Evolutionary conservation across 2,888 invertebrate genomes (phyloP).

Genomic region (Sialis fuliginosa): DNA sequence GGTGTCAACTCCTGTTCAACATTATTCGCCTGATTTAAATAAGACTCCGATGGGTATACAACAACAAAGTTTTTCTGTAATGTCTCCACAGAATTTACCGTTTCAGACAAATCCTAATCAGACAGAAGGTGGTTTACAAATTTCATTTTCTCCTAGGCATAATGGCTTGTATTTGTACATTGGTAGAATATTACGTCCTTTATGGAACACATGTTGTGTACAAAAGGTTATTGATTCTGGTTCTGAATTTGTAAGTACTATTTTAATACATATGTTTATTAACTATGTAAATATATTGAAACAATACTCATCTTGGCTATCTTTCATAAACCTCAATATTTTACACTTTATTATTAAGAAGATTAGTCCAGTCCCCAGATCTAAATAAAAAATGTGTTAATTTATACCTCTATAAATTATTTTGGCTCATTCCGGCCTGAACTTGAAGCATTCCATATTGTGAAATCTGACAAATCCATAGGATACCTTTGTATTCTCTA

Average conservation of each 20-base stretch:
- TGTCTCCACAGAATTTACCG: background rate
- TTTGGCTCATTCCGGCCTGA: too few relatives aligned
- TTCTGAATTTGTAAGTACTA: constrained; percentile 38
- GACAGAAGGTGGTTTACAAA: constrained; percentile 6
- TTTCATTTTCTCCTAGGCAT: constrained; percentile 65
- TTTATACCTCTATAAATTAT: too few relatives aligned
- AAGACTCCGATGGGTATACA: constrained; percentile 3
- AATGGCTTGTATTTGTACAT: constrained; percentile 87
- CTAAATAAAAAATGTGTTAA: too few relatives aligned
- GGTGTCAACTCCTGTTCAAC: constrained; percentile 10
- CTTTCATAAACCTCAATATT: too few relatives aligned
- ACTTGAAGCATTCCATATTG: too few relatives aligned
- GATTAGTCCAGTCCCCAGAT: too few relatives aligned
- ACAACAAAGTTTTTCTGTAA: constrained; percentile 4
- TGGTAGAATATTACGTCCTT: constrained; percentile 67
- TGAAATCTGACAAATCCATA: too few relatives aligned
- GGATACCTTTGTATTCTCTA: too few relatives aligned
- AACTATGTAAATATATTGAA: too few relatives aligned
- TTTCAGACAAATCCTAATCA: background rate
- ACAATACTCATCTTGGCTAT: too few relatives aligned
- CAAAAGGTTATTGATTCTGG: constrained; percentile 34
- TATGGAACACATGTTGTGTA: constrained; percentile 73
- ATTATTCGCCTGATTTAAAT: constrained; percentile 1
- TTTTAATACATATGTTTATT: background rate
- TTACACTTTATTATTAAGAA: background rate